A percentile compares a stretch with the other conserved stretches of the same genome.
These are phyloP conservation scores for Myotis myotis DNA, from an alignment of 2,797 vertebrate genomes.

Conservation along the genomic window DNA sequence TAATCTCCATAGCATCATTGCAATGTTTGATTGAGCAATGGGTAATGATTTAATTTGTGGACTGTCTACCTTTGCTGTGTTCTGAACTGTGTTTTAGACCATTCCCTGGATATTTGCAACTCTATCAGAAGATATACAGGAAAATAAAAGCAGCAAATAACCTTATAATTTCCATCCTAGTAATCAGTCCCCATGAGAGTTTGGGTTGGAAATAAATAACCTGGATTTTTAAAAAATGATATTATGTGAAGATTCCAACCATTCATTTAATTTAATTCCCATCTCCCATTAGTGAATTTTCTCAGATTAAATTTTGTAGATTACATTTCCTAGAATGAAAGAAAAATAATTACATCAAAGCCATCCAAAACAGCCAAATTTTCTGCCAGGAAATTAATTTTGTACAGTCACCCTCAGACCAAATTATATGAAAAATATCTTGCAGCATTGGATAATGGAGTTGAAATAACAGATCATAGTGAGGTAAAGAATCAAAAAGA, in stretches of 20 bases:
- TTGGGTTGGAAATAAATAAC: not conserved
- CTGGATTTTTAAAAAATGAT: not conserved
- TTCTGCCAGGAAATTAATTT: conserved; percentile 1
- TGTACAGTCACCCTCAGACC: not conserved
- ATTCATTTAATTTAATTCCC: not conserved
- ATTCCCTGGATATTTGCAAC: not conserved
- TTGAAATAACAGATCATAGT: conserved; percentile 10
- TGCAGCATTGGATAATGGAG: not conserved
- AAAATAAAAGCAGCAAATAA: not conserved
- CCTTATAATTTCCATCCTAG: not conserved
- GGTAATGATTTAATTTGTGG: not conserved
- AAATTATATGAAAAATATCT: not conserved
- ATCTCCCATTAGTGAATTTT: not conserved
- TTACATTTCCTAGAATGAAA: conserved; percentile 10
- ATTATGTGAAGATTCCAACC: not conserved
- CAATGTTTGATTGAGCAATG: not conserved
- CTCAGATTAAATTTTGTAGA: not conserved
- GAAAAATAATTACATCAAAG: not conserved
- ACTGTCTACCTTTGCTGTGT: not conserved
- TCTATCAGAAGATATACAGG: not conserved
- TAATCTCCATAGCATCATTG: not conserved
- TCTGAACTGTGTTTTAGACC: not conserved
- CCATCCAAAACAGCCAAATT: not conserved
- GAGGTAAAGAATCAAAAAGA: conserved; percentile 4
- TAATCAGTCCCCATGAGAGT: not conserved